Percentiles rank a stretch among this genome's conserved stretches.
Evolutionary conservation across 2,797 vertebrate species (phyloP).

Genomic region (Lagodon rhomboides): DNA sequence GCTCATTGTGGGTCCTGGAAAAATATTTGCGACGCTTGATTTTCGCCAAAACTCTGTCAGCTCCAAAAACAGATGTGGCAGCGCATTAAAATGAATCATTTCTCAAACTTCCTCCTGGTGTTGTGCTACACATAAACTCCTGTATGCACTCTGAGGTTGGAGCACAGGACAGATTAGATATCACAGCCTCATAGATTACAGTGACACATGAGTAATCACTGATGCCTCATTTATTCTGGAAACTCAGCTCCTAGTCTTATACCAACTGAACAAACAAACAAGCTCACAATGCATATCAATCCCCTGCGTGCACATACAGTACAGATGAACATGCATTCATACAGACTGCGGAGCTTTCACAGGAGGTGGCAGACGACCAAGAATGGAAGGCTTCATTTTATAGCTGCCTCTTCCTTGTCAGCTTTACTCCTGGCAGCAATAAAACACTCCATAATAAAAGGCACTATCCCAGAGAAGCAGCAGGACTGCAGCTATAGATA

Average conservation of each 20-base stretch:
- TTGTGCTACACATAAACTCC: constrained; percentile 54
- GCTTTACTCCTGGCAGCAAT: constrained; percentile 84
- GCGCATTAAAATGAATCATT: constrained; percentile 81
- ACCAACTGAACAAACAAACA: constrained; percentile 64
- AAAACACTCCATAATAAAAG: constrained; percentile 89
- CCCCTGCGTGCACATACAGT: constrained; percentile 45
- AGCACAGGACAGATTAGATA: constrained; percentile 71
- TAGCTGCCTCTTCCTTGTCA: constrained; percentile 85
- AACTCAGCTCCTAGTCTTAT: constrained; percentile 53
- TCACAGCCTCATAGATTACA: constrained; percentile 71
- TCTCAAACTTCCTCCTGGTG: constrained; percentile 56
- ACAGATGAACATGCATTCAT: constrained; percentile 50
- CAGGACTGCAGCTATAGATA: constrained; percentile 81
- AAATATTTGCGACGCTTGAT: constrained; percentile 68
- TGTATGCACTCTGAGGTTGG: constrained; percentile 54
- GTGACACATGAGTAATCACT: constrained; percentile 74
- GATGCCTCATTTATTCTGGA: constrained; percentile 71
- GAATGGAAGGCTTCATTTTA: constrained; percentile 83
- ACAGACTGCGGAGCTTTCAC: constrained; percentile 71
- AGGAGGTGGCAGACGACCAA: constrained; percentile 79
- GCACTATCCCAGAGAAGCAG: constrained; percentile 79
- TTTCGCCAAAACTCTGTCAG: constrained; percentile 71
- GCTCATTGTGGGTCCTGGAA: constrained; percentile 56
- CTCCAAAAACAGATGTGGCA: constrained; percentile 76
- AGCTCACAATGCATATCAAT: constrained; percentile 60